phyloP scores from a whole-genome alignment of 2,797 vertebrate species.

The Sebastes umbrosus region DNA sequence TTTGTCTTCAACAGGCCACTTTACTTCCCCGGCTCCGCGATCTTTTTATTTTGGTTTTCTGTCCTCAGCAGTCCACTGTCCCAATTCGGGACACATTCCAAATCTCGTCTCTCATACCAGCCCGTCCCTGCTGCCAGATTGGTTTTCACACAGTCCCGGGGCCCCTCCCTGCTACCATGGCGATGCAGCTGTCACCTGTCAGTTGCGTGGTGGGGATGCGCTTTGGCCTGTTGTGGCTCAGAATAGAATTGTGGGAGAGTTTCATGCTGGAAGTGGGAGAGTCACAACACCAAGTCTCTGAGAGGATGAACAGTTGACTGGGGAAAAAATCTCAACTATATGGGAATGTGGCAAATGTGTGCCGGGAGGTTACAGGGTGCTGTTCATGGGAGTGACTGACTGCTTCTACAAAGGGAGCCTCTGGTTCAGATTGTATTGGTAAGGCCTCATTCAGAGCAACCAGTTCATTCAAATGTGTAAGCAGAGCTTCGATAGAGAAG shows the following conservation, averaged over 20 bases:
- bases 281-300: slow-evolving; percentile 16
- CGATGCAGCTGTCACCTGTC: slow-evolving; percentile 84
- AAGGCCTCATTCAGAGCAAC: slow-evolving; percentile 29
- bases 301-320: slow-evolving; percentile 56
- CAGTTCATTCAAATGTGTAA: slow-evolving; percentile 2
- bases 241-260: slow-evolving; percentile 75
- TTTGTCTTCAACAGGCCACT: slow-evolving; percentile 9
- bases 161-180: slow-evolving; percentile 75
- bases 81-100: slow-evolving; percentile 54
- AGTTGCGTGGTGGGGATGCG: slow-evolving; percentile 68
- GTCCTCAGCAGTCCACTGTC: slow-evolving; percentile 5
- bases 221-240: slow-evolving; percentile 66
- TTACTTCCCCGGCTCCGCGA: background rate
- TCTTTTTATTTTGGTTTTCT: slow-evolving; percentile 37
- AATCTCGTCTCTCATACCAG: slow-evolving; percentile 60
- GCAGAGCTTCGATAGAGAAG: background rate
- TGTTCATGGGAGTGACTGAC: slow-evolving; percentile 51
- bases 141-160: slow-evolving; percentile 73
- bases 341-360: slow-evolving; percentile 48
- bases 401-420: slow-evolving; percentile 13
- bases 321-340: slow-evolving; percentile 44
- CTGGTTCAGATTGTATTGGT: slow-evolving; percentile 45
- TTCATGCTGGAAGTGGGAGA: slow-evolving; percentile 41
- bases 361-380: background rate
- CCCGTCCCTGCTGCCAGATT: slow-evolving; percentile 71